phyloP scores from a whole-genome alignment of 2,113 vertebrate genomes.

The Microcebus ravelobensis region DNA sequence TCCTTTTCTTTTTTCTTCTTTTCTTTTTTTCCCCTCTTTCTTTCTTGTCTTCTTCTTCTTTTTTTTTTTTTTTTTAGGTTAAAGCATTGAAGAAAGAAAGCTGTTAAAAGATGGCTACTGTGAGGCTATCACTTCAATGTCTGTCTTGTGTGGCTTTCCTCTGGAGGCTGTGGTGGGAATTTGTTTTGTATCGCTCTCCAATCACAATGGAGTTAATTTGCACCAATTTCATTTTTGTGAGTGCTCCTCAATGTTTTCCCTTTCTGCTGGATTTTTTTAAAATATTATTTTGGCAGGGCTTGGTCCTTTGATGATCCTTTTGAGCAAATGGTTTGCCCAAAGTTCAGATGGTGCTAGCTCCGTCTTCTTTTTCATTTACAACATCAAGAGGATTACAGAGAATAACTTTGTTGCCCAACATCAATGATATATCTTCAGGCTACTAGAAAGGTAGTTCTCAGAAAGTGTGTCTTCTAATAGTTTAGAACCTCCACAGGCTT shows the following conservation, averaged over 20 bases:
- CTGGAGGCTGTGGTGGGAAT: slow-evolving; percentile 81
- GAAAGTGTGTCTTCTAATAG: slow-evolving; percentile 91
- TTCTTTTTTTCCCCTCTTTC: slow-evolving; percentile 61
- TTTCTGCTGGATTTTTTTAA: slow-evolving; percentile 67
- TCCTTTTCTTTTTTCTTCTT: neutral
- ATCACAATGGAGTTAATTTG: slow-evolving; percentile 88
- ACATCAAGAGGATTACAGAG: slow-evolving; percentile 92
- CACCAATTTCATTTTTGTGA: slow-evolving; percentile 87
- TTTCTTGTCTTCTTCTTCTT: slow-evolving; percentile 53
- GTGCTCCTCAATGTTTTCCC: slow-evolving; percentile 78
- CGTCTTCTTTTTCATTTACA: slow-evolving; percentile 89
- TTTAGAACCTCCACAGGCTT: slow-evolving; percentile 92
- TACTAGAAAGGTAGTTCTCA: slow-evolving; percentile 91
- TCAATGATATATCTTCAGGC: slow-evolving; percentile 91
- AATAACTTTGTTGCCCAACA: slow-evolving; percentile 92
- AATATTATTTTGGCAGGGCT: slow-evolving; percentile 83
- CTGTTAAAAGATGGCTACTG: slow-evolving; percentile 88
- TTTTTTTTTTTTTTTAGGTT: slow-evolving; percentile 83
- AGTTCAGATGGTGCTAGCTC: slow-evolving; percentile 89
- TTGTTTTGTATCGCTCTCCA: slow-evolving; percentile 87
- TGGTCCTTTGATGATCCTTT: slow-evolving; percentile 88
- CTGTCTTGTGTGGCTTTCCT: slow-evolving; percentile 83
- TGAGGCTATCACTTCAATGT: slow-evolving; percentile 85
- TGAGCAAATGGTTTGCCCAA: slow-evolving; percentile 90
- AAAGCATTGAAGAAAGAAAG: slow-evolving; percentile 87